A percentile compares a stretch with the other conserved stretches of the same genome.
Conservation (phyloP, 2,888 invertebrate genomes). For the Chaitophorus viminalis region DNA sequence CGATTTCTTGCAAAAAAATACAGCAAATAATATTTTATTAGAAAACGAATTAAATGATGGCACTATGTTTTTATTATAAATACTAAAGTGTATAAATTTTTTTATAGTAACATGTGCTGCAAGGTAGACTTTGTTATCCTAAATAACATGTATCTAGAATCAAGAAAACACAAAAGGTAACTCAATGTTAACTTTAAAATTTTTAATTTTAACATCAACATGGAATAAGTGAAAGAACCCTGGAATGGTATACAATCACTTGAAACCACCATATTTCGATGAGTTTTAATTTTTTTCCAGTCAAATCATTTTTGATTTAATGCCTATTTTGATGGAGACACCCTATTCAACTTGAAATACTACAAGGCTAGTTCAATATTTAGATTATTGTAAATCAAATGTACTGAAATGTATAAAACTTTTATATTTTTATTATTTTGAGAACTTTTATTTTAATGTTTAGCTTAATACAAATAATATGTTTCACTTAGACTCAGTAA, state of each 20-base stretch:
- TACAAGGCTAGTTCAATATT: no score
- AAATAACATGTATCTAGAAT: constrained; percentile 12
- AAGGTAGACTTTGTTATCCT: not conserved
- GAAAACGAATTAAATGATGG: not conserved
- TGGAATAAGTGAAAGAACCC: not conserved
- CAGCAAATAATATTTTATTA: not conserved
- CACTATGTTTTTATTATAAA: constrained; percentile 15
- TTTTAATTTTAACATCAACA: not conserved
- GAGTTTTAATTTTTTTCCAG: not conserved
- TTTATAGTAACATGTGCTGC: not conserved
- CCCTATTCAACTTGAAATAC: no score
- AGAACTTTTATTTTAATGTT: no score
- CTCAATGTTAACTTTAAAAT: not conserved
- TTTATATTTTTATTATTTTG: no score
- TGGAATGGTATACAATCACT: not conserved
- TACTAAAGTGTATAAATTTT: not conserved
- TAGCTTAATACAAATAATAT: no score
- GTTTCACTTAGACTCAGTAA: no score
- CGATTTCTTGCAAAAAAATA: not conserved
- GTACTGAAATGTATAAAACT: no score
- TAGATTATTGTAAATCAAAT: no score
- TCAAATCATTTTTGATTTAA: not conserved
- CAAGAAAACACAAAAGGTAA: constrained; percentile 10
- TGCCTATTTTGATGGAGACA: not conserved
- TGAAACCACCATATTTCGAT: not conserved